Base-by-base conservation (phyloP, 2,113 vertebrate genomes). In the Burhinus bistriatus region DNA sequence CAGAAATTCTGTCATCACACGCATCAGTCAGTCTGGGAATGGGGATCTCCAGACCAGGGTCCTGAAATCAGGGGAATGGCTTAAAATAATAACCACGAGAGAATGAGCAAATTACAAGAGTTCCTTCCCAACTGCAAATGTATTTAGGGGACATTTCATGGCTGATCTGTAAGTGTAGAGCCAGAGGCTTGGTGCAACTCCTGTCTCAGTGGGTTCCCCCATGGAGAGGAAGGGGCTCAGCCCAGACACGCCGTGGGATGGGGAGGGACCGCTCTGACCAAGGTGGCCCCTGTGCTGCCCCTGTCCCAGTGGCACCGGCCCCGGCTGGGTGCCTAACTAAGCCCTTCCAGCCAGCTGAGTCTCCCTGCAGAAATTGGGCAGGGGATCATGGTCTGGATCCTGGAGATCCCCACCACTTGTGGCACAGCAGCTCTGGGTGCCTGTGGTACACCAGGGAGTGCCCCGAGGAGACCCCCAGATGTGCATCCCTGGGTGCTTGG, bases 21-120 rank as follows among this genome's bases (percentile, higher is more conserved):
- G 5, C 83, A 95, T 93, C 95, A 95, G 94, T 79, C 93, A 91
- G 96, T 95, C 97, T 97, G 94, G 93, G 91, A 97, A 94, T 62
- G 89, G 89, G 89, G 62, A 87, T 89, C 91, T 95, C 96, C 92
- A 94, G 86, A 64, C 40, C 87, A 40, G 87, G 49, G 70, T 61
- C 44, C 84, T 82, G 86, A 71, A 92, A 82, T 40, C 83, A 49
- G 59, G 51, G 65, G 76, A 95, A 82, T 0, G 23, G 58, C 62
- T 91, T 95, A 69, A 92, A 96, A 89, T 65, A 95, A 95, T 17
- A 89, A 92, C 40, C 47, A 34, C 0, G 0, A 80, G 65, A 93
- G 68, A 76, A 83, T 68, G 68, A 94, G 87, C 51, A 47, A 42
- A 69, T 19, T 5, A 27, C 9, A 4, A 22, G 49, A 87, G 38